These are phyloP conservation scores for Mus caroli DNA, from an alignment of 2,797 vertebrate genomes.

Conservation along the genomic window DNA sequence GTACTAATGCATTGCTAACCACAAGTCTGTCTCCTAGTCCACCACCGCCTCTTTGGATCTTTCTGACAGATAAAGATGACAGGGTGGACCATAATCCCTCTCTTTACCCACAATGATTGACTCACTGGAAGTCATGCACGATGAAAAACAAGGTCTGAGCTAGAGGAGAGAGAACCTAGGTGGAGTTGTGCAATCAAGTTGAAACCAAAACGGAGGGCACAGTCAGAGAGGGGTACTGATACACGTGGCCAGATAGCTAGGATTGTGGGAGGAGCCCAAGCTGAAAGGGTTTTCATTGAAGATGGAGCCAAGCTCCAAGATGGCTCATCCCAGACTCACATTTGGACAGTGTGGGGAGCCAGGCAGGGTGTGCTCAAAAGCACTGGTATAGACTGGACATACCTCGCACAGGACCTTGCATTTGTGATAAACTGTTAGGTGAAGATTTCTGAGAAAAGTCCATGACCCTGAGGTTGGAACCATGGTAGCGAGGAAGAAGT, in stretches of 20 bases:
- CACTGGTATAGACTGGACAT: neutral
- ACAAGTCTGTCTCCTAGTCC: neutral
- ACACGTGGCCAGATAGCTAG: neutral
- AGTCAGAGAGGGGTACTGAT: neutral
- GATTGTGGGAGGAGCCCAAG: neutral
- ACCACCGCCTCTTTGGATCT: neutral
- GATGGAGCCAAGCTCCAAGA: neutral
- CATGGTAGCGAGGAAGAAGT: neutral
- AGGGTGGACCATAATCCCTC: neutral
- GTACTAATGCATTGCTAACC: neutral
- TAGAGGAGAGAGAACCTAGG: neutral
- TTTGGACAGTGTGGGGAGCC: neutral
- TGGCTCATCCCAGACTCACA: neutral
- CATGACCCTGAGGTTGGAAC: neutral
- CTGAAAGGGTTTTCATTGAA: neutral
- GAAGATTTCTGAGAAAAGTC: conserved; percentile 6
- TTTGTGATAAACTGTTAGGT: neutral
- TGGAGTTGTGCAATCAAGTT: neutral
- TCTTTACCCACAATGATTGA: neutral
- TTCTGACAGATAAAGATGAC: neutral
- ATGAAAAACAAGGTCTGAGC: neutral
- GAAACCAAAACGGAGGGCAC: neutral
- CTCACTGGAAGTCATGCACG: neutral
- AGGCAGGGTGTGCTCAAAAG: neutral
- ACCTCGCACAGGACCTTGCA: neutral